These are phyloP conservation scores for Masnerella sp. DNA, from an alignment of 2,888 invertebrate species.

Conservation along the genomic window DNA sequence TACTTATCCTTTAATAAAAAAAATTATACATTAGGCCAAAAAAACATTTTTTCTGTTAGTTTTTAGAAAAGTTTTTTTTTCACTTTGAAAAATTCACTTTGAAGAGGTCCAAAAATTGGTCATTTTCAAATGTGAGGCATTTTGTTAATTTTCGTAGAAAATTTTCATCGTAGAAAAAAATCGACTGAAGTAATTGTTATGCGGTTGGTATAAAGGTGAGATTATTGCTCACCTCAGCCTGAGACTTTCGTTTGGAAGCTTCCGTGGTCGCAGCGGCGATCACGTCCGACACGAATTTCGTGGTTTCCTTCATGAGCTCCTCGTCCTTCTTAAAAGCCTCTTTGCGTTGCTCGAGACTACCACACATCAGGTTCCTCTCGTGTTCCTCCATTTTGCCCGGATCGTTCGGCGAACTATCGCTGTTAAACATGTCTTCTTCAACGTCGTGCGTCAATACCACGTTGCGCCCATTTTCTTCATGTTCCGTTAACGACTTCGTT, in stretches of 20 bases:
- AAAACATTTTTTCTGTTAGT: too few relatives aligned
- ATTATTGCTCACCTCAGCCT: slow-evolving; percentile 67
- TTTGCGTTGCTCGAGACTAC: slow-evolving; percentile 72
- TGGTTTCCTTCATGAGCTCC: slow-evolving; percentile 78
- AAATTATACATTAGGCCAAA: too few relatives aligned
- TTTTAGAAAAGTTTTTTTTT: too few relatives aligned
- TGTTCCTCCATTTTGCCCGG: slow-evolving; percentile 71
- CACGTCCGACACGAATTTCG: slow-evolving; percentile 78
- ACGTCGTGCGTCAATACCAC: slow-evolving; percentile 18
- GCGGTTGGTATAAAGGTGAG: not conserved
- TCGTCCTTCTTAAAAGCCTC: slow-evolving; percentile 77
- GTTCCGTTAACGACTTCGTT: slow-evolving; percentile 2
- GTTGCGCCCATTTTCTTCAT: slow-evolving; percentile 19
- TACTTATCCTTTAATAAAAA: too few relatives aligned
- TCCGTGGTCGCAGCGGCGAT: slow-evolving; percentile 78
- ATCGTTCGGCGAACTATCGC: slow-evolving; percentile 68
- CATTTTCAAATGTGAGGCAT: too few relatives aligned
- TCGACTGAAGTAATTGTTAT: too few relatives aligned
- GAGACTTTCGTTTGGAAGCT: slow-evolving; percentile 73
- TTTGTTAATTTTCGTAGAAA: too few relatives aligned
- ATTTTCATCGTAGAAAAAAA: too few relatives aligned
- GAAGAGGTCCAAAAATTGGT: too few relatives aligned
- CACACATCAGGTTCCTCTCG: slow-evolving; percentile 66
- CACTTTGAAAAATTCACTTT: too few relatives aligned
- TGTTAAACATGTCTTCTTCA: slow-evolving; percentile 62